Conservation (phyloP, 2,113 vertebrate species). For the Equus przewalskii region DNA sequence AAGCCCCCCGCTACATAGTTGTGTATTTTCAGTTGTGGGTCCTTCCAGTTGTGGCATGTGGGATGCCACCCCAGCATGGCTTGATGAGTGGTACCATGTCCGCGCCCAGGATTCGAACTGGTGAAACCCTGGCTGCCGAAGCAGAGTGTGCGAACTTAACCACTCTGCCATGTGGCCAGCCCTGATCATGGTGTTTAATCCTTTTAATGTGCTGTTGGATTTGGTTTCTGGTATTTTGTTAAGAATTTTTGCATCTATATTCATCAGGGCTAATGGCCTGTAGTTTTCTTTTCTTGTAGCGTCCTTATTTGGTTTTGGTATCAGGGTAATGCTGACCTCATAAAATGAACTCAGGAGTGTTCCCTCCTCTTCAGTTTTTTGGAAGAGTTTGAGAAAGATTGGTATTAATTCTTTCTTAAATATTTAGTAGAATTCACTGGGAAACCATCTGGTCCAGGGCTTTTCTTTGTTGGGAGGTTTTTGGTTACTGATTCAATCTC, state of each 20-base stretch:
- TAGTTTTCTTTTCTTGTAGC: background rate
- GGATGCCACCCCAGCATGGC: too few relatives aligned
- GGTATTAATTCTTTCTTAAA: background rate
- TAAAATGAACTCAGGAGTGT: background rate
- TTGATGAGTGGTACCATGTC: too few relatives aligned
- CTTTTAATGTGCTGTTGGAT: background rate
- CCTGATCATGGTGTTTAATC: background rate
- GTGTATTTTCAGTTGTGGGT: too few relatives aligned
- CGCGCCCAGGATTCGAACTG: too few relatives aligned
- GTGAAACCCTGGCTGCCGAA: too few relatives aligned
- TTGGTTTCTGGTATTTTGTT: background rate
- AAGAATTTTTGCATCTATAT: background rate
- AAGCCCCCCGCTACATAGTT: too few relatives aligned
- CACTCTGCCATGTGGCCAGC: too few relatives aligned
- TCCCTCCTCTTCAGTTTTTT: background rate
- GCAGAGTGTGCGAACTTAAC: too few relatives aligned
- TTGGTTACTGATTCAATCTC: background rate
- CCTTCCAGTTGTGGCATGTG: too few relatives aligned
- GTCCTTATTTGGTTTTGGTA: background rate
- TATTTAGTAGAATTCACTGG: background rate
- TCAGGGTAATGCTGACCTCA: background rate
- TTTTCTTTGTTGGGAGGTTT: background rate
- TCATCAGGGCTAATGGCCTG: background rate
- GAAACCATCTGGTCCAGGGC: background rate
- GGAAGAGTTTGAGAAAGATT: background rate